phyloP scores from a whole-genome alignment of 2,888 invertebrate genomes.

The Amitus sp. region DNA sequence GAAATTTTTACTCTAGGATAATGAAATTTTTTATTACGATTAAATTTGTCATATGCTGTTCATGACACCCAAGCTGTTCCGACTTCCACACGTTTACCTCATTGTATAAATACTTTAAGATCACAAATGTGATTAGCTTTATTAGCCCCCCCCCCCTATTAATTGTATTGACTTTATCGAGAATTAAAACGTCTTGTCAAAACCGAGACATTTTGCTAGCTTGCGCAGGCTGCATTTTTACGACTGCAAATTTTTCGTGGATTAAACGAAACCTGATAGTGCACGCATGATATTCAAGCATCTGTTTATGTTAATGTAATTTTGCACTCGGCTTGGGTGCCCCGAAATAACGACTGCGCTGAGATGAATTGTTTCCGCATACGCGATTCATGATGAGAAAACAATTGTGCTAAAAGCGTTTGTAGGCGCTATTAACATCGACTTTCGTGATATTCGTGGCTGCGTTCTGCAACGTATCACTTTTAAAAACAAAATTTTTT shows the following conservation, averaged over 20 bases:
- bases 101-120: too few species aligned
- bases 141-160: too few species aligned
- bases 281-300: constrained; percentile 9
- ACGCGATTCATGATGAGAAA: constrained; percentile 14
- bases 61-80: too few species aligned
- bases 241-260: neutral
- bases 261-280: constrained; percentile 8
- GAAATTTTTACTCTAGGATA: too few species aligned
- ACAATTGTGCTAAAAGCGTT: constrained; percentile 4
- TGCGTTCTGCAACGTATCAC: neutral
- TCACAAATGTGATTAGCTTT: too few species aligned
- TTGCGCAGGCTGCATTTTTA: neutral
- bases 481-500: neutral
- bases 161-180: too few species aligned
- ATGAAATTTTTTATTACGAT: too few species aligned
- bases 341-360: constrained; percentile 43
- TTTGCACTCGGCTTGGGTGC: constrained; percentile 39
- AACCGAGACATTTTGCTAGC: too few species aligned
- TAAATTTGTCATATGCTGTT: too few species aligned
- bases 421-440: neutral
- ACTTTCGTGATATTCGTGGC: neutral
- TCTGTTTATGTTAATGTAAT: constrained; percentile 54
- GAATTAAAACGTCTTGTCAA: too few species aligned
- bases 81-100: too few species aligned
- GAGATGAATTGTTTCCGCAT: constrained; percentile 45